These are phyloP conservation scores for Mesocricetus auratus DNA, from an alignment of 2,113 vertebrate species.

Conservation along the genomic window DNA sequence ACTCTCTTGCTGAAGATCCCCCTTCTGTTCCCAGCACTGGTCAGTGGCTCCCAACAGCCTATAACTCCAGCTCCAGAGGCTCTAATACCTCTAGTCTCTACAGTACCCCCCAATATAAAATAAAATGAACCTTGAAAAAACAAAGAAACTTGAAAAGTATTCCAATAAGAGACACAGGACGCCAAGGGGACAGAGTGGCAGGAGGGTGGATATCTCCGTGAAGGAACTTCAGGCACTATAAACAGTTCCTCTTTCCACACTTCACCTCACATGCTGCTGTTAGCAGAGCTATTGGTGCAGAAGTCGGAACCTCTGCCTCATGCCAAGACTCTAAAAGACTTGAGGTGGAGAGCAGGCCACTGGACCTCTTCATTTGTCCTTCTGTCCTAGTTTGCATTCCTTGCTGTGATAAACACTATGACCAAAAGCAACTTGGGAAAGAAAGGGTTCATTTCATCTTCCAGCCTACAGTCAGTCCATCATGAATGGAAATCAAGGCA, in stretches of 20 bases:
- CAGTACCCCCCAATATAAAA: too few relatives aligned
- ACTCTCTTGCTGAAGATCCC: not conserved
- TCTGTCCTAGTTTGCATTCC: not conserved
- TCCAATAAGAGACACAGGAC: not conserved
- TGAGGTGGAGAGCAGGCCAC: not conserved
- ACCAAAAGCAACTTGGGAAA: not conserved
- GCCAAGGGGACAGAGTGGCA: not conserved
- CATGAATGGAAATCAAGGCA: not conserved
- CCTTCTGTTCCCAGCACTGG: not conserved
- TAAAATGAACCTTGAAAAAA: not conserved
- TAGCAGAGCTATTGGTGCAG: not conserved
- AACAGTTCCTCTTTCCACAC: not conserved
- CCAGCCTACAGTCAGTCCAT: not conserved
- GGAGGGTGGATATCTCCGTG: not conserved
- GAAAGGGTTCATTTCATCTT: not conserved
- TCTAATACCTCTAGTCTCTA: not conserved
- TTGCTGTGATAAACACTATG: not conserved
- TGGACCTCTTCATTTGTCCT: not conserved
- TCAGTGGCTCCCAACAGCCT: not conserved
- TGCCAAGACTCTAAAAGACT: not conserved
- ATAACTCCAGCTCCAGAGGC: too few relatives aligned
- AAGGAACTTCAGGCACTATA: not conserved
- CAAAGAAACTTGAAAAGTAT: not conserved
- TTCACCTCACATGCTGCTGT: not conserved
- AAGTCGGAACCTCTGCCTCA: not conserved